phyloP scores from a whole-genome alignment of 2,888 invertebrate genomes.

The Tenodera sinensis region DNA sequence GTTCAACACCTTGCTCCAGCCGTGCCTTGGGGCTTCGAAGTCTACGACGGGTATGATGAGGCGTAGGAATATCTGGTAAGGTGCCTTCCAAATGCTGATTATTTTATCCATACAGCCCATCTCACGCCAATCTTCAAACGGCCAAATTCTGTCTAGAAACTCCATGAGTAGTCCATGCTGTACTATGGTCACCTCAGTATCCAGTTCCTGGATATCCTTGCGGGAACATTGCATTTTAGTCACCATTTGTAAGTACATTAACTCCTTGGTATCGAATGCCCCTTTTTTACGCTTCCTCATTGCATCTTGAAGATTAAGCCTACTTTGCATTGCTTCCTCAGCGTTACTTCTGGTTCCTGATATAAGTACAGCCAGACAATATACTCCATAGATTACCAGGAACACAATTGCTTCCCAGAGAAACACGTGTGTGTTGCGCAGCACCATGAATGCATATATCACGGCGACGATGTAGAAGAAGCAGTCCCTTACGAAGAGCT shows the following conservation, averaged over 20 bases:
- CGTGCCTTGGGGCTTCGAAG: neutral
- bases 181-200: neutral
- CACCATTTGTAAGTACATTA: neutral
- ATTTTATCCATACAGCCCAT: neutral
- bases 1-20: neutral
- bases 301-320: neutral
- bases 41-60: neutral
- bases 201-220: neutral
- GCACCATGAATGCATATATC: neutral
- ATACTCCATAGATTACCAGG: neutral
- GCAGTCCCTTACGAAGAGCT: constrained; percentile 51
- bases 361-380: neutral
- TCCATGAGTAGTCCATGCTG: neutral
- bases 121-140: neutral
- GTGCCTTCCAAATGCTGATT: neutral
- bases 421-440: neutral
- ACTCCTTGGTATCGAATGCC: neutral
- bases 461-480: constrained; percentile 46
- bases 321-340: neutral
- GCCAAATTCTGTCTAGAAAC: neutral
- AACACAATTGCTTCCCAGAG: neutral
- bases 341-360: neutral
- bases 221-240: neutral
- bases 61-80: neutral
- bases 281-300: neutral